phyloP scores from a whole-genome alignment of 2,797 vertebrate genomes.

The Chiroxiphia lanceolata region DNA sequence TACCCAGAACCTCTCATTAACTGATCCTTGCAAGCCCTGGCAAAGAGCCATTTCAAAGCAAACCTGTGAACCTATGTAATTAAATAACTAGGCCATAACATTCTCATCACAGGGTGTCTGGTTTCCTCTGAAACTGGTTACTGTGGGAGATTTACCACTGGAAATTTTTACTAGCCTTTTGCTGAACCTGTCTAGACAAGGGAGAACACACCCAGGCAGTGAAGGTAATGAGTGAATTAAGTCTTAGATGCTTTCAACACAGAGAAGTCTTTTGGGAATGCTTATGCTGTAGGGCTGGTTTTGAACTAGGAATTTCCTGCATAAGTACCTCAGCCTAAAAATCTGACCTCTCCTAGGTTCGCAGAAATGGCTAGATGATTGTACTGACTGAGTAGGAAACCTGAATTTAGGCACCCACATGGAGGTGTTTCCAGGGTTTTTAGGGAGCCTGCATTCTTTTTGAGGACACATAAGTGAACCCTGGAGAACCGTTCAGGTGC shows the following conservation, averaged over 20 bases:
- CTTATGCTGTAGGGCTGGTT: not conserved
- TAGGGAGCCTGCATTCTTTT: not conserved
- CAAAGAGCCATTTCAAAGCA: not conserved
- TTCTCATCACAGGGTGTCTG: not conserved
- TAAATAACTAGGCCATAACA: not conserved
- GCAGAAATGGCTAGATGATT: not conserved
- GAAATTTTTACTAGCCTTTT: not conserved
- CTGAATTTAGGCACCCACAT: not conserved
- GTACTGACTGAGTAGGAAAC: not conserved
- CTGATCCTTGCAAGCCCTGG: not conserved
- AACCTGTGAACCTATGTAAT: not conserved
- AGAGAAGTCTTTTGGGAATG: not conserved
- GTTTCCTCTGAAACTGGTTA: not conserved
- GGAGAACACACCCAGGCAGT: not conserved
- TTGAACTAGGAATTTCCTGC: not conserved
- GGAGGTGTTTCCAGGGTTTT: not conserved
- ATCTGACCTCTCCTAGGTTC: not conserved
- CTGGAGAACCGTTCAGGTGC: not conserved
- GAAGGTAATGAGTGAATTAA: not conserved
- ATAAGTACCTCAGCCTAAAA: not conserved
- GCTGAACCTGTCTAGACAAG: not conserved
- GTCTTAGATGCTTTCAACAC: not conserved
- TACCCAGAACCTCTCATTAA: not conserved
- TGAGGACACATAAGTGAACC: not conserved
- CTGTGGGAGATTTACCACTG: not conserved